These are phyloP conservation scores for Xiphophorus hellerii DNA, from an alignment of 2,113 vertebrate genomes.

Conservation along the genomic window DNA sequence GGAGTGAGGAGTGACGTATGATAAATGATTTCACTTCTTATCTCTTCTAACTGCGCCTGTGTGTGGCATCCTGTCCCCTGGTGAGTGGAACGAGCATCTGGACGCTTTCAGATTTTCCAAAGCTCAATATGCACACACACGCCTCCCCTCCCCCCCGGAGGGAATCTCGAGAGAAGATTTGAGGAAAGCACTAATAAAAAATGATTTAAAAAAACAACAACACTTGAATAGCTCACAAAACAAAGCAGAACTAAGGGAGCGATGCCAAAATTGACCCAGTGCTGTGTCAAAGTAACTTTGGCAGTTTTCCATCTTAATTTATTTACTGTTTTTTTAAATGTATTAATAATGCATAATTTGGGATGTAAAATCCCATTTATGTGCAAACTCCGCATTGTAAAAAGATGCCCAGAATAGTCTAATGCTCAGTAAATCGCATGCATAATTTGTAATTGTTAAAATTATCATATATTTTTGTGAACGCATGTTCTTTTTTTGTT, in stretches of 20 bases:
- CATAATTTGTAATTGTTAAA: background rate
- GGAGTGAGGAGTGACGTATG: background rate
- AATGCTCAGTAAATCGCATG: too few species aligned
- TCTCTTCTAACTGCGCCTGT: background rate
- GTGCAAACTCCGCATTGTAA: background rate
- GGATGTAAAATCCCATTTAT: too few species aligned
- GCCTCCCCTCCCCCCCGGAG: too few species aligned
- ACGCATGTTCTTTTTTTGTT: background rate
- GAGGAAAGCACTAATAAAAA: background rate
- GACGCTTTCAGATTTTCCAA: background rate
- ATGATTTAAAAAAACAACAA: background rate
- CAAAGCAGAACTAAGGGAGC: background rate
- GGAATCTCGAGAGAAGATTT: background rate
- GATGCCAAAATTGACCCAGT: too few species aligned
- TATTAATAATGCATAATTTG: too few species aligned
- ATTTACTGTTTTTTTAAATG: too few species aligned
- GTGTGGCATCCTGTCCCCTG: conserved; percentile 11
- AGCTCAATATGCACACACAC: background rate
- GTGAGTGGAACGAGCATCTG: conserved; percentile 14
- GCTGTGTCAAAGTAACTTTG: background rate
- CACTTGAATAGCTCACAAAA: background rate
- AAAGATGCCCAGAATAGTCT: background rate
- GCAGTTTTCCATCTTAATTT: too few species aligned
- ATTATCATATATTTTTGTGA: background rate
- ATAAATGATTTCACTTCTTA: background rate